Evolutionary conservation across 2,113 vertebrate species (phyloP).

Genomic region (Ancistrus triradiatus): DNA sequence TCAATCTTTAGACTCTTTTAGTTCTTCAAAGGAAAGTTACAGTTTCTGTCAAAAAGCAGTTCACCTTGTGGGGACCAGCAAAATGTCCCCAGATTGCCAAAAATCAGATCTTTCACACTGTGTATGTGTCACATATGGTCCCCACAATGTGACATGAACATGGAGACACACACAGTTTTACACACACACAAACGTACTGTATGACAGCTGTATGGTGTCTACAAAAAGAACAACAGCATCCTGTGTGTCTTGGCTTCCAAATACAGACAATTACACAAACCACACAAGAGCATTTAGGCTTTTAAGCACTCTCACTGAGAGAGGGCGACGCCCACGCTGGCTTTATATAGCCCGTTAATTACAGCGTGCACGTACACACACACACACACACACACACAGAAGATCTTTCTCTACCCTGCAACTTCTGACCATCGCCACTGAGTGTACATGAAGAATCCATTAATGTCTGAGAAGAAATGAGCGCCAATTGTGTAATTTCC

Average conservation of each 20-base stretch:
- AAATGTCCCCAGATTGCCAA: too few species aligned
- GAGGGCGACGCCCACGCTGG: constrained; percentile 28
- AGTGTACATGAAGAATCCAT: constrained; percentile 17
- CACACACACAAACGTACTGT: not conserved
- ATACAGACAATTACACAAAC: constrained; percentile 20
- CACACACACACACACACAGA: constrained; percentile 13
- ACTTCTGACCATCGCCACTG: constrained; percentile 18
- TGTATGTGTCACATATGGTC: not conserved
- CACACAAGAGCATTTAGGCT: constrained; percentile 6
- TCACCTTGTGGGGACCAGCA: too few species aligned
- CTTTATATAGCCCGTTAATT: constrained; percentile 44
- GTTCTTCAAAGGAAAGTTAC: too few species aligned
- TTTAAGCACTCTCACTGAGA: constrained; percentile 16
- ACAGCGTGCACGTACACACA: constrained; percentile 25
- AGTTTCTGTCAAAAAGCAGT: too few species aligned
- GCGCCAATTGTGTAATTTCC: not conserved
- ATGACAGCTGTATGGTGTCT: constrained; percentile 8
- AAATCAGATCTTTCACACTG: too few species aligned
- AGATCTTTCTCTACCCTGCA: constrained; percentile 17
- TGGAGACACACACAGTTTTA: not conserved
- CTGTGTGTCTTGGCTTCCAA: not conserved
- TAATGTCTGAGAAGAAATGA: not conserved
- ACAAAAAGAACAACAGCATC: constrained; percentile 20
- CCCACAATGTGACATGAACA: too few species aligned
- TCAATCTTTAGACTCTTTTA: too few species aligned